Conservation (phyloP, 2,888 invertebrate species). For the Meteorus colon region DNA sequence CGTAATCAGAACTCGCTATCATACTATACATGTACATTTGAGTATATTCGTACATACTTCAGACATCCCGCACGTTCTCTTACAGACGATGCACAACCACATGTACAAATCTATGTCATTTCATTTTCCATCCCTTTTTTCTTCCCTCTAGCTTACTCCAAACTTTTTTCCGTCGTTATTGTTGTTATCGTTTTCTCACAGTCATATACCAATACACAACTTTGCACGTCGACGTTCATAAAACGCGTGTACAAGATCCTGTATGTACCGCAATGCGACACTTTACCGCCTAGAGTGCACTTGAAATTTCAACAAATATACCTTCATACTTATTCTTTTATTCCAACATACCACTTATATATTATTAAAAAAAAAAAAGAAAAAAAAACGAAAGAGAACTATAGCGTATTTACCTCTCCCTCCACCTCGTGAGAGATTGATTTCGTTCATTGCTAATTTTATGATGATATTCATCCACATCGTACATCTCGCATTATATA, state of each 20-base stretch:
- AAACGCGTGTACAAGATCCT: conserved; percentile 59
- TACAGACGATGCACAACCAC: neutral
- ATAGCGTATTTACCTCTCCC: too few species aligned
- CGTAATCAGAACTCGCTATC: conserved; percentile 71
- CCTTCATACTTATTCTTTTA: neutral
- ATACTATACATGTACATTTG: conserved; percentile 12
- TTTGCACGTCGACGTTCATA: conserved; percentile 59
- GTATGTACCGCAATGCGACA: conserved; percentile 62
- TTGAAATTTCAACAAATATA: conserved; percentile 16
- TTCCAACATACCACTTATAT: neutral
- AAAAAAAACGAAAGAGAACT: too few species aligned
- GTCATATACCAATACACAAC: conserved; percentile 59
- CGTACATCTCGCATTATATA: too few species aligned
- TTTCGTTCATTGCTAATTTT: too few species aligned
- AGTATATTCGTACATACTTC: neutral
- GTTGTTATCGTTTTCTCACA: conserved; percentile 34
- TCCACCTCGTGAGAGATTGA: too few species aligned
- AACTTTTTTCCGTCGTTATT: neutral
- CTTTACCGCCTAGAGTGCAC: conserved; percentile 41
- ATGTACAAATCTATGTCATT: neutral
- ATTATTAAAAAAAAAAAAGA: too few species aligned
- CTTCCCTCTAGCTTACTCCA: conserved; percentile 39
- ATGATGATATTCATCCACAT: too few species aligned
- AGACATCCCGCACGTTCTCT: neutral
- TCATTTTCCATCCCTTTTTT: conserved; percentile 19